Base-by-base conservation (phyloP, 2,888 invertebrate genomes). In the Pachymerium ferrugineum region DNA sequence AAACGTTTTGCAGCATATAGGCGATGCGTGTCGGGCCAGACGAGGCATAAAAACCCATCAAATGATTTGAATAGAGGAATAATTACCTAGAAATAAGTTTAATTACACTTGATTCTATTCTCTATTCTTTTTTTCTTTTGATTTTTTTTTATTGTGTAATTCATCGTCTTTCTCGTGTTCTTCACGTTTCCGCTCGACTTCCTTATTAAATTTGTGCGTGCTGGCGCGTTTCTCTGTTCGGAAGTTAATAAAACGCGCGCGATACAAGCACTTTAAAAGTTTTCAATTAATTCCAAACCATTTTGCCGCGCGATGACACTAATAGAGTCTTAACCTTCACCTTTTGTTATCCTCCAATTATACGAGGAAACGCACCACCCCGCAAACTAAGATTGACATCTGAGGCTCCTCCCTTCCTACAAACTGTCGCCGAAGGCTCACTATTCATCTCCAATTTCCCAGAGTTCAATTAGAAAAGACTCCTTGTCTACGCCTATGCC, bases 311-410 rank as follows among this genome's bases (percentile, higher is more conserved):
- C 71, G 71, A 71, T 71, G 71, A 71, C 71, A 71, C 71, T 71
- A 71, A 71, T 71, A 71, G 71, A 71, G 71, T 71, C 35, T 71
- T 71, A 71, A 71, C 71, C 71, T 71, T 62, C 62, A 62, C 62
- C 62, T 62, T 62, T 62, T 62, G 62, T 62, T 62, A 62, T 62
- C n/a, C 62, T 62, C 62, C 62, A 62, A 62, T 62, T 62, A 62
- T 62, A 62, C 62, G 62, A 62, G 62, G 28, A 62, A 62, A 62
- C 28, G 62, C 62, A 28, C 62, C 62, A 62, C 62, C 62, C 62
- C 25, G 28, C 62, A 62, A 62, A 62, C 62, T 62, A 62, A 62
- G 62, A 62, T 62, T 62, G 62, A 62, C 62, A 62, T 62, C 62
- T 62, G 47, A 62, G 62, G 28, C 62, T 62, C 62, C 62, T 62